Conservation (phyloP, 2,888 invertebrate genomes). For the Autographa gamma region DNA sequence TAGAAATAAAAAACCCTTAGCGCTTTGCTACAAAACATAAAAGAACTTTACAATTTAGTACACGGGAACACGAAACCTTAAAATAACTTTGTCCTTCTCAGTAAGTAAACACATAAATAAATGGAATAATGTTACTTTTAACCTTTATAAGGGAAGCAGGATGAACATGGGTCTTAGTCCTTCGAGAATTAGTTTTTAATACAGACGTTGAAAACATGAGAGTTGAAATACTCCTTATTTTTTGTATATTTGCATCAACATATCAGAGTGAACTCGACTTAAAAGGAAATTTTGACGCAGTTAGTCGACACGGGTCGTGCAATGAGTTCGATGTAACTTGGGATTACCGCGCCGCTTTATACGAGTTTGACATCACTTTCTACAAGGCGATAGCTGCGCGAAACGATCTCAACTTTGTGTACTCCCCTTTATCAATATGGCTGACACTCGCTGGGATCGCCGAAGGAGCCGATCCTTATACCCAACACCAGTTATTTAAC, state of each 20-base stretch:
- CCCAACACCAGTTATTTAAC: constrained; percentile 42
- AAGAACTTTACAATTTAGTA: background rate
- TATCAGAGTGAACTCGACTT: background rate
- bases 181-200: background rate
- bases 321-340: constrained; percentile 24
- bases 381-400: constrained; percentile 25
- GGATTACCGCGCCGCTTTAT: constrained; percentile 27
- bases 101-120: background rate
- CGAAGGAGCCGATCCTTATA: constrained; percentile 50
- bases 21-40: background rate
- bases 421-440: constrained; percentile 54
- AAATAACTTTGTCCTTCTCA: background rate
- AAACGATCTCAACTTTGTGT: constrained; percentile 42
- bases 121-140: background rate
- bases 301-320: constrained; percentile 25
- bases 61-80: background rate
- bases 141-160: constrained; percentile 21
- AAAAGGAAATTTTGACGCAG: background rate
- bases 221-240: background rate
- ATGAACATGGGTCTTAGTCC: constrained; percentile 14
- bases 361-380: constrained; percentile 25
- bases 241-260: background rate
- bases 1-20: background rate
- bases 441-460: constrained; percentile 51
- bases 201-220: constrained; percentile 30